A percentile compares a stretch with the other conserved stretches of the same genome.
Conservation (phyloP, 2,113 vertebrate genomes). For the Thalassoma bifasciatum region DNA sequence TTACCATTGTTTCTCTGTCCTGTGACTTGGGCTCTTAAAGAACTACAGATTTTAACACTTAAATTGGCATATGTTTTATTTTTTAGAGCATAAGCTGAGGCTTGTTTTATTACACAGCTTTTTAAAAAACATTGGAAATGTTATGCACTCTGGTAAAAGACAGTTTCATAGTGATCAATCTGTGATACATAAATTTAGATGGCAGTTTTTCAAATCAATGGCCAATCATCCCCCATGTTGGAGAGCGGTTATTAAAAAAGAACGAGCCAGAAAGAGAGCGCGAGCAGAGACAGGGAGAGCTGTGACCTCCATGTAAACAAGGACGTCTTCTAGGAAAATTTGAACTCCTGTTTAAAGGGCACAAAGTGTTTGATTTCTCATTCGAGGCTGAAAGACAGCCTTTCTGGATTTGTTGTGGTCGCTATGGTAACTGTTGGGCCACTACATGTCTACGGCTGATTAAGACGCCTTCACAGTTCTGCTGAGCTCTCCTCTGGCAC, state of each 20-base stretch:
- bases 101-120: not conserved
- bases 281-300: not conserved
- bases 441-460: constrained; percentile 40
- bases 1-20: too few species aligned
- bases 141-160: too few species aligned
- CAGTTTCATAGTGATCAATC: too few species aligned
- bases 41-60: too few species aligned
- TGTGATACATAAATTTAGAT: too few species aligned
- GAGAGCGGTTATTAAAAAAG: not conserved
- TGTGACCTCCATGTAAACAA: not conserved
- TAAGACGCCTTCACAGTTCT: constrained; percentile 37
- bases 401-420: constrained; percentile 57
- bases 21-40: too few species aligned
- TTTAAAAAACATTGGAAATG: not conserved
- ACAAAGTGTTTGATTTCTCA: constrained; percentile 32
- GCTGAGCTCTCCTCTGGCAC: constrained; percentile 41
- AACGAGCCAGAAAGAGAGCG: too few species aligned
- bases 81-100: too few species aligned
- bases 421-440: constrained; percentile 58
- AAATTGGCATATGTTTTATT: too few species aligned
- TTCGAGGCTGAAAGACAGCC: constrained; percentile 28
- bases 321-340: not conserved
- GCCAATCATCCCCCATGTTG: not conserved
- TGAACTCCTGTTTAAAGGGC: constrained; percentile 25
- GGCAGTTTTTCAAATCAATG: not conserved